Evolutionary conservation across 2,797 vertebrate species (phyloP), one percentile per base, ranked within the genome.

Genomic region (Acipenser oxyrinchus): DNA sequence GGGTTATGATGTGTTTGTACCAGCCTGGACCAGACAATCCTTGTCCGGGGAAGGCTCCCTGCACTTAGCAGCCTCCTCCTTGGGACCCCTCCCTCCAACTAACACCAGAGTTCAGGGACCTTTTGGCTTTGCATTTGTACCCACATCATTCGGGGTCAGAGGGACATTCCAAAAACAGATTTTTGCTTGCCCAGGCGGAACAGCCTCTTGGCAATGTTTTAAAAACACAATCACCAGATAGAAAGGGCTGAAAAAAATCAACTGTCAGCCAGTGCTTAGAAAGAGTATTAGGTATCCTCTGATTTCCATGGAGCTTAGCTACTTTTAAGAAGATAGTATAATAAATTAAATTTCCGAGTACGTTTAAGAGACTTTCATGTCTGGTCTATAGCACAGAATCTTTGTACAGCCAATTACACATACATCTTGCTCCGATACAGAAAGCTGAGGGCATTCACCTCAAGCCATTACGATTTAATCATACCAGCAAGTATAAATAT

Each of bases 1-100:
- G 92, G 91, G 89, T 92, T 94, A 91, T 89, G 88, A 92, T 91
- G 91, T 67, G 57, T 51, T 62, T 55, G 53, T 53, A 63, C 62
- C 75, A 84, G 78, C 79, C 72, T 73, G 81, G 4, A 15, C 23
- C 11, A 64, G 48, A 64, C 68, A 69, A 69, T 64, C 62, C 3
- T 6, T 1, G 62, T 18, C 53, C 1, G 49, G 52, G 50, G 48
- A 58, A 23, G 6, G 15, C 48, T 2, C 52, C 11, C 62, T 62
- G 48, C 67, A 37, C 52, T 62, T 55, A 68, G 61, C 49, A 51
- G 11, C 67, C 61, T 49, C 49, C 10, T 10, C 66, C 55, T 51
- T 60, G 57, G 49, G 62, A 67, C 51, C 48, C 59, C 78, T 75
- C 74, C 71, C 73, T 72, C 74, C 62, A 73, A 75, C 71, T 75